These are phyloP conservation scores for Temnothorax unifasciatus DNA, from an alignment of 2,888 invertebrate genomes.

Conservation along the genomic window DNA sequence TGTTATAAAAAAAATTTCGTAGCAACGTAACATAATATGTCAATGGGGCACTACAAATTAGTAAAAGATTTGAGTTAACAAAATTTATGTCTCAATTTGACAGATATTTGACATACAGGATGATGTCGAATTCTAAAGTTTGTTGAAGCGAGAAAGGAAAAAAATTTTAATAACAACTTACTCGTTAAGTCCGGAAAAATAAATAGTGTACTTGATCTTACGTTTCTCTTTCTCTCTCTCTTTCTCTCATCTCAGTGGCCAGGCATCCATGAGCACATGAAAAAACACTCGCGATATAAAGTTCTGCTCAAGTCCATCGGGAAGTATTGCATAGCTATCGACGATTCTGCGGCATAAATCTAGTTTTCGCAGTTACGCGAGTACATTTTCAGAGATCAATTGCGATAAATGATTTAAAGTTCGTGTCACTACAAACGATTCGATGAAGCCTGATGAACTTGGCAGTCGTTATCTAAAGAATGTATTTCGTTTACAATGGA, in stretches of 20 bases:
- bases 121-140: not conserved
- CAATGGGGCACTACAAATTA: conserved; percentile 8
- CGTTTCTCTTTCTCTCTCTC: not conserved
- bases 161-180: conserved; percentile 70
- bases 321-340: not conserved
- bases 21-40: not conserved
- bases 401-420: not conserved
- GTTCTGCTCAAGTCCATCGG: conserved; percentile 1
- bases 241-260: not conserved
- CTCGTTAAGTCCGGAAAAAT: conserved; percentile 64
- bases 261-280: not conserved
- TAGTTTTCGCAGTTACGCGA: not conserved
- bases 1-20: not conserved
- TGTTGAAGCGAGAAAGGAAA: not conserved
- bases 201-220: conserved; percentile 61
- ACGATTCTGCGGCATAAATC: not conserved
- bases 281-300: not conserved
- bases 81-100: not conserved
- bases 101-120: not conserved
- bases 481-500: conserved; percentile 10
- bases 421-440: not conserved
- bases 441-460: conserved; percentile 13
- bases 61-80: conserved; percentile 12
- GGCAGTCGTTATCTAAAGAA: conserved; percentile 14
- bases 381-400: conserved; percentile 8